These are phyloP conservation scores for Otocyon megalotis DNA, from an alignment of 2,113 vertebrate species.

Conservation along the genomic window DNA sequence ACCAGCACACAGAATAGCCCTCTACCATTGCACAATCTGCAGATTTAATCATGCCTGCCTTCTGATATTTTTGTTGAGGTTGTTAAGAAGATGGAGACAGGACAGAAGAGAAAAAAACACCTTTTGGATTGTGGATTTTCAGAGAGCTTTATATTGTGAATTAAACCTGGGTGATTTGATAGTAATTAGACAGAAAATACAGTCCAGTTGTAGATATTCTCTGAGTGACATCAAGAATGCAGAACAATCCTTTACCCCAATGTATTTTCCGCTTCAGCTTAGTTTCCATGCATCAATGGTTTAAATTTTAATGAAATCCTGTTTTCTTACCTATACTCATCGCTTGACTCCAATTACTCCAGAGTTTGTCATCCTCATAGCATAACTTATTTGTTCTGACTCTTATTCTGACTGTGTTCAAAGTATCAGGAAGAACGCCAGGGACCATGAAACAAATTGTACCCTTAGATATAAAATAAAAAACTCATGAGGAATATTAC, in stretches of 20 bases:
- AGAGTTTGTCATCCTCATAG: slow-evolving; percentile 74
- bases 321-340: slow-evolving; percentile 76
- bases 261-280: slow-evolving; percentile 48
- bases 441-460: slow-evolving; percentile 68
- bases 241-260: background rate
- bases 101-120: background rate
- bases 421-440: slow-evolving; percentile 41
- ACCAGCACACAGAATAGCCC: background rate
- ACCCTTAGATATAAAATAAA: slow-evolving; percentile 72
- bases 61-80: slow-evolving; percentile 37
- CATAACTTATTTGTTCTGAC: slow-evolving; percentile 76
- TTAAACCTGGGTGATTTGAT: background rate
- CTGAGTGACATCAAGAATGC: slow-evolving; percentile 26
- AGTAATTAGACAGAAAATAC: slow-evolving; percentile 54
- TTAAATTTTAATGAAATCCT: slow-evolving; percentile 32
- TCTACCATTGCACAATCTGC: background rate
- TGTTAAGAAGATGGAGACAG: slow-evolving; percentile 45
- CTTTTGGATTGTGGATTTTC: slow-evolving; percentile 22
- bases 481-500: slow-evolving; percentile 60
- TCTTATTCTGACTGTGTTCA: slow-evolving; percentile 77
- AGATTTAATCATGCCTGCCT: background rate
- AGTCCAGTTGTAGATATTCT: slow-evolving; percentile 22
- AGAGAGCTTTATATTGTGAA: slow-evolving; percentile 8
- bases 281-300: background rate
- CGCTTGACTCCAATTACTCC: slow-evolving; percentile 78